phyloP scores from a whole-genome alignment of 1,140 invertebrate species.

The Spodoptera litura region DNA sequence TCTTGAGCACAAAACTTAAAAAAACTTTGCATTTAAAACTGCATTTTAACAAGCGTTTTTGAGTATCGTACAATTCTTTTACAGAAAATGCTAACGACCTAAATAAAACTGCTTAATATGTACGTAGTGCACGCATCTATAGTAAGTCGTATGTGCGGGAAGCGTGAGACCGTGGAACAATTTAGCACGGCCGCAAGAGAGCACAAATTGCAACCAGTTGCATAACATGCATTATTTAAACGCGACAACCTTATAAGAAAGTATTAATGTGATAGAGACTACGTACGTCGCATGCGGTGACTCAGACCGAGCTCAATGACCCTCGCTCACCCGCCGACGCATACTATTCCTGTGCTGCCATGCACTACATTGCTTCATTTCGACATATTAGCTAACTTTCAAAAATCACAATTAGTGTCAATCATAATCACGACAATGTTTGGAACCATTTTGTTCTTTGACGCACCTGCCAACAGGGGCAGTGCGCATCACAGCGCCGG shows the following conservation, averaged over 20 bases:
- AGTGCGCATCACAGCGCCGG: not conserved
- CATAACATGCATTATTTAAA: conserved; percentile 84
- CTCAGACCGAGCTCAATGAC: conserved; percentile 77
- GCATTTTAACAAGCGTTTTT: conserved; percentile 12
- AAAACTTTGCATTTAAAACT: conserved; percentile 4
- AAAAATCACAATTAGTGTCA: conserved; percentile 42
- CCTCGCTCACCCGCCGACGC: conserved; percentile 67
- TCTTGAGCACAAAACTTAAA: not conserved
- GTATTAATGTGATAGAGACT: conserved; percentile 81
- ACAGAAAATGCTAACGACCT: conserved; percentile 21
- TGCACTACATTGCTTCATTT: conserved; percentile 70
- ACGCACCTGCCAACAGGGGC: not conserved
- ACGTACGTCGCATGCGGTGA: conserved; percentile 77
- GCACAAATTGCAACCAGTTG: conserved; percentile 80
- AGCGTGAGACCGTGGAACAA: conserved; percentile 55
- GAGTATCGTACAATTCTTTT: conserved; percentile 20
- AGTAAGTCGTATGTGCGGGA: conserved; percentile 34
- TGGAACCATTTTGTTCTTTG: not conserved
- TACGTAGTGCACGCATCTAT: conserved; percentile 40
- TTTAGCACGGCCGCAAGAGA: conserved; percentile 52
- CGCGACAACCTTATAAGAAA: conserved; percentile 83
- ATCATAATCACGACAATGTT: conserved; percentile 38
- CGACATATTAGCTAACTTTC: conserved; percentile 67
- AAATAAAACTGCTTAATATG: conserved; percentile 38
- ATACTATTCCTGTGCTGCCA: conserved; percentile 72